Percentiles rank a stretch among this genome's conserved stretches.
These are phyloP conservation scores for Cyclina sinensis DNA, from an alignment of 1,140 invertebrate species.

Conservation along the genomic window DNA sequence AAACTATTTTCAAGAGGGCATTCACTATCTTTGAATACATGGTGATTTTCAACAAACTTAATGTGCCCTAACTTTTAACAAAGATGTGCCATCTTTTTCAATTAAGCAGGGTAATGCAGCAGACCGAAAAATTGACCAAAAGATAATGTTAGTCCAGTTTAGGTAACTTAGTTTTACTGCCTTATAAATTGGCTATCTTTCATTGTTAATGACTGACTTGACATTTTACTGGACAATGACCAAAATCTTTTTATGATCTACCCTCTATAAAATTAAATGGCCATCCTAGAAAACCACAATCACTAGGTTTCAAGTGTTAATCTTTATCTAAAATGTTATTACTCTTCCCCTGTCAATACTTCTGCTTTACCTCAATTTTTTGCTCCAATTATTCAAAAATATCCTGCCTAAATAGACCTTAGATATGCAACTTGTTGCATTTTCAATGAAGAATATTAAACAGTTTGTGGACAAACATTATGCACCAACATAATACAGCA, in stretches of 20 bases:
- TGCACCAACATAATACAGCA: no score
- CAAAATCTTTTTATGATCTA: neutral
- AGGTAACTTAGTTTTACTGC: constrained; percentile 48
- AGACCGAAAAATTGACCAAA: constrained; percentile 59
- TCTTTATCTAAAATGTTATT: neutral
- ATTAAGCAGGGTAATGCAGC: neutral
- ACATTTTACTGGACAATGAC: constrained; percentile 27
- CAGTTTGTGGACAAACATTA: no score
- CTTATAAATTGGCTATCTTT: constrained; percentile 27
- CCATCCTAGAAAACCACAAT: neutral
- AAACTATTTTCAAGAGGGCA: neutral
- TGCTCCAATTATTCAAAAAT: no score
- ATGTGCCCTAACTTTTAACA: constrained; percentile 20
- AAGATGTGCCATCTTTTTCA: constrained; percentile 38
- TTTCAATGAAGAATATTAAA: no score
- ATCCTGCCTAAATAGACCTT: no score
- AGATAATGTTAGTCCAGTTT: constrained; percentile 40
- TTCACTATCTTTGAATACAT: neutral
- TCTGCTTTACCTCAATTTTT: no score
- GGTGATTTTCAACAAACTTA: constrained; percentile 6
- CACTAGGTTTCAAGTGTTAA: neutral
- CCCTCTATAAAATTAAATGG: constrained; percentile 35
- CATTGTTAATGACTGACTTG: constrained; percentile 11
- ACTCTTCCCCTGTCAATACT: neutral
- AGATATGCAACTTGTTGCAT: no score